Evolutionary conservation across 2,888 invertebrate species (phyloP).

Genomic region (Gisinianus flammeolus): DNA sequence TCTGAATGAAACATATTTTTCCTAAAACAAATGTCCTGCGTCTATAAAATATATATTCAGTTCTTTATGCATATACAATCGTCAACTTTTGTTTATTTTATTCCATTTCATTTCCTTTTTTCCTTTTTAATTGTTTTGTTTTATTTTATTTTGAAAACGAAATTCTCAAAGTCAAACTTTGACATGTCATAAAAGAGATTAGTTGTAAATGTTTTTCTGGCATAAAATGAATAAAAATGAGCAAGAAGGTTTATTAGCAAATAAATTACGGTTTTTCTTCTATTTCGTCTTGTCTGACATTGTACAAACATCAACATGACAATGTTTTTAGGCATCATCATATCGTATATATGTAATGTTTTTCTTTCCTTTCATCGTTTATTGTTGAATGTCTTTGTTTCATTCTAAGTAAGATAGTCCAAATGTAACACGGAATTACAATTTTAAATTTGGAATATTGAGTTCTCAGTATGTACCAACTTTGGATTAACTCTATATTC

Average conservation of each 20-base stretch:
- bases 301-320: no score
- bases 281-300: no score
- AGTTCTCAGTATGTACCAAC: background rate
- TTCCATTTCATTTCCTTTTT: no score
- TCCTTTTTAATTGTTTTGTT: no score
- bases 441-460: background rate
- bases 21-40: background rate
- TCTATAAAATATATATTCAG: background rate
- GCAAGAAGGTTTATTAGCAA: no score
- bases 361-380: background rate
- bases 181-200: no score
- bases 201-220: no score
- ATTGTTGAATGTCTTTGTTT: background rate
- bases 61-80: background rate
- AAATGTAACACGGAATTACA: background rate
- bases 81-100: background rate
- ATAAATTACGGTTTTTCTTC: no score
- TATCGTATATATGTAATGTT: background rate
- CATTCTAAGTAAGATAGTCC: no score
- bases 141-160: no score
- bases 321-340: background rate
- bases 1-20: slow-evolving; percentile 7
- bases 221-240: no score
- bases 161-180: no score
- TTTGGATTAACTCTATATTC: background rate